phyloP scores from a whole-genome alignment of 2,888 invertebrate genomes.

The Julus scandinavius region DNA sequence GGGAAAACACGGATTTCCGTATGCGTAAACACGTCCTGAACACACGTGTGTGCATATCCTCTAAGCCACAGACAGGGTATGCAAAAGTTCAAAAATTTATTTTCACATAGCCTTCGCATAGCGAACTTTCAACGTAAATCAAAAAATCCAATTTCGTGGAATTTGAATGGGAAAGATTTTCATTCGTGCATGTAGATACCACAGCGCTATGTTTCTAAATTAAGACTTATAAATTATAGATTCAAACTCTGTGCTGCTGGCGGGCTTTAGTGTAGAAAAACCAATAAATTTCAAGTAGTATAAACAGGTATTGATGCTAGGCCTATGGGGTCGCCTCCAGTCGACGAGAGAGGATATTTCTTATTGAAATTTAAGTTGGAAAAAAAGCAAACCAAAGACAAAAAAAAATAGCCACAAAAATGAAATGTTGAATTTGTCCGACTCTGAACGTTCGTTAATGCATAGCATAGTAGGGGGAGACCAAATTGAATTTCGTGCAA shows the following conservation, averaged over 20 bases:
- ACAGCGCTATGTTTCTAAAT: conserved; percentile 7
- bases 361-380: conserved; percentile 15
- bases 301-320: conserved; percentile 12
- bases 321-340: conserved; percentile 2
- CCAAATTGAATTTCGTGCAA: conserved; percentile 44
- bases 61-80: not conserved
- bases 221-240: conserved; percentile 43
- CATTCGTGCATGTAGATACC: not conserved
- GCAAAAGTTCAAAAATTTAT: conserved; percentile 5
- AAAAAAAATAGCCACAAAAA: conserved; percentile 37
- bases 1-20: not conserved
- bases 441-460: conserved; percentile 40
- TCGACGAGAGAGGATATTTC: not conserved
- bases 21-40: not conserved
- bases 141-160: conserved; percentile 33
- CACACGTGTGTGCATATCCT: not conserved
- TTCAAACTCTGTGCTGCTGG: conserved; percentile 2
- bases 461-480: conserved; percentile 42
- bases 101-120: not conserved
- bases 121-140: conserved; percentile 13
- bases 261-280: conserved; percentile 26
- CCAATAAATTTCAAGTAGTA: conserved; percentile 29
- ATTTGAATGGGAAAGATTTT: not conserved
- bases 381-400: not conserved
- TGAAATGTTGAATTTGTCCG: conserved; percentile 45